These are phyloP conservation scores for Drosophila neonasuta DNA, from an alignment of 2,888 invertebrate genomes.

Conservation along the genomic window DNA sequence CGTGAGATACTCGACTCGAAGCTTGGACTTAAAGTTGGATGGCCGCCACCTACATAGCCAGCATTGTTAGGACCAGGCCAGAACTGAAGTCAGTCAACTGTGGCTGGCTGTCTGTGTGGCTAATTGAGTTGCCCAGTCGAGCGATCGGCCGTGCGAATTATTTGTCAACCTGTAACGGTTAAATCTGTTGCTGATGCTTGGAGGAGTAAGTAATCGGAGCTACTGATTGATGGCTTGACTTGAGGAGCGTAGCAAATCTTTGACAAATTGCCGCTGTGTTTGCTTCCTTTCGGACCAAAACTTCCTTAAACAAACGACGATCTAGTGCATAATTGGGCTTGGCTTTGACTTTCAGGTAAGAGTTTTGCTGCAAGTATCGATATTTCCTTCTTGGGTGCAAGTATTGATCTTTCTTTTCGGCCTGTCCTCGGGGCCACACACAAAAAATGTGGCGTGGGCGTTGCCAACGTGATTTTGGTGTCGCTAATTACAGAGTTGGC, in stretches of 20 bases:
- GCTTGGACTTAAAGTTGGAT: constrained; percentile 36
- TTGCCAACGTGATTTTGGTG: constrained; percentile 76
- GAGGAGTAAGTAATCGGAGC: constrained; percentile 60
- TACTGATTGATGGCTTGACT: constrained; percentile 50
- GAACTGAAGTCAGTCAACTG: constrained; percentile 67
- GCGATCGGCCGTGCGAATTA: constrained; percentile 72
- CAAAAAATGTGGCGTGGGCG: constrained; percentile 58
- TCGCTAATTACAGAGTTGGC: constrained; percentile 79
- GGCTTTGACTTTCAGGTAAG: constrained; percentile 33
- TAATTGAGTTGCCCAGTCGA: constrained; percentile 74
- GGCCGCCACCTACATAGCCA: constrained; percentile 70
- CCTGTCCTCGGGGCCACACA: constrained; percentile 52
- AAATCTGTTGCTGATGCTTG: constrained; percentile 50
- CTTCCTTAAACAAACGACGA: constrained; percentile 67
- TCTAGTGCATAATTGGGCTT: constrained; percentile 31
- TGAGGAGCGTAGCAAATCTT: constrained; percentile 64
- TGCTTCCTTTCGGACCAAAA: constrained; percentile 49
- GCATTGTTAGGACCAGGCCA: constrained; percentile 26
- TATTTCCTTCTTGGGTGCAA: background rate
- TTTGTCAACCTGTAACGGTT: constrained; percentile 74
- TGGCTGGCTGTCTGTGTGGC: constrained; percentile 62
- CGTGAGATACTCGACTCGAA: constrained; percentile 70
- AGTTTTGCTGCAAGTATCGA: background rate
- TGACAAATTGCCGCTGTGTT: constrained; percentile 64
- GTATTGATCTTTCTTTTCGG: constrained; percentile 33